Evolutionary conservation across 2,888 invertebrate genomes (phyloP), one percentile per base, ranked within the genome.

Genomic region (Zygothrica quintamaculata): DNA sequence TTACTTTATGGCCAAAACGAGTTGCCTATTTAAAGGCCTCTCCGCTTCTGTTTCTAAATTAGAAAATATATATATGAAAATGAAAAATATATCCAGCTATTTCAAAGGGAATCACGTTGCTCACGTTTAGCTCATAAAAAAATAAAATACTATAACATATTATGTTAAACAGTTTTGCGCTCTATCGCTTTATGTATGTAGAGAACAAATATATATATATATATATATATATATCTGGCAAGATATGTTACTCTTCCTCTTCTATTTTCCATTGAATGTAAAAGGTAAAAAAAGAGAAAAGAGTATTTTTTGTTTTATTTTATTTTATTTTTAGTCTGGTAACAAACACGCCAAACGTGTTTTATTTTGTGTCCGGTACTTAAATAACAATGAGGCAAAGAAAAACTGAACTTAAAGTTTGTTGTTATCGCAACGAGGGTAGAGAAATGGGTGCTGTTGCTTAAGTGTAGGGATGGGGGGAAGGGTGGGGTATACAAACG

Each of bases 321-420:
- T n/a, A n/a, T n/a, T n/a, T n/a, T n/a, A n/a, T n/a, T n/a, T n/a
- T 46, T 50, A 43, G 70, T 65, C 50, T 36, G 59, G 18, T 2
- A 40, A 48, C 22, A 64, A 64, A 43, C 5, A 25, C 46, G n/a
- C 34, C 22, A 79, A 79, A 79, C 79, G 75, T 80, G 79, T 79
- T 79, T 79, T 47, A 59, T 65, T 65, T 52, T 40, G 65, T 73
- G 77, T 84, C 80, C 77, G 84, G 80, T 77, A 68, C 72, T 79
- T 74, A 65, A 74, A 60, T 61, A 79, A 79, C 82, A 74, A 71
- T 82, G 71, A 44, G 42, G 22, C 48, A 65, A 57, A 42, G 55
- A 57, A 62, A 71, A 71, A n/a, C n/a, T n/a, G n/a, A 70, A 72
- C 53, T 51, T 55, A 51, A 51, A 61, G 53, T 40, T 56, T 51